phyloP scores from a whole-genome alignment of 2,888 invertebrate species.

The Hemicrepidius hirtus region DNA sequence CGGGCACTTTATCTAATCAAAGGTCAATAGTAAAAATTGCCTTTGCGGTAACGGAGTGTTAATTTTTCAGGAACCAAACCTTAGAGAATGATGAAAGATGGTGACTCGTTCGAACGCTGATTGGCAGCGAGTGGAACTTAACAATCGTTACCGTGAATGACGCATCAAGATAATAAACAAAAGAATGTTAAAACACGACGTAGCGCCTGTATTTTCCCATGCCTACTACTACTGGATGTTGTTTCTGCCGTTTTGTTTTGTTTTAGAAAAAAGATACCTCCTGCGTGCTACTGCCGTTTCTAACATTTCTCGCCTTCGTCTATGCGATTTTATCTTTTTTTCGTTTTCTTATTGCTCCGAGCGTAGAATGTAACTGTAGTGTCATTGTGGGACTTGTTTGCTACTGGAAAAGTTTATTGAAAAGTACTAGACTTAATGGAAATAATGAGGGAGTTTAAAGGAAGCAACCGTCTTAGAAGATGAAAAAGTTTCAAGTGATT shows the following conservation, averaged over 20 bases:
- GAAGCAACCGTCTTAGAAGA: neutral
- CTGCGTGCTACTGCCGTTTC: conserved; percentile 20
- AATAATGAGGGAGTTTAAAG: neutral
- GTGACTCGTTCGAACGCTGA: conserved; percentile 55
- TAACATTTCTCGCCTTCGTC: conserved; percentile 21
- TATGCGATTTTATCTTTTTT: conserved; percentile 29
- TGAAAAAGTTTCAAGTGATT: neutral
- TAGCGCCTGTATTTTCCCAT: conserved; percentile 66
- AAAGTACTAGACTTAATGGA: neutral
- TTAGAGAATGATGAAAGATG: conserved; percentile 34
- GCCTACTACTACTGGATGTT: conserved; percentile 56
- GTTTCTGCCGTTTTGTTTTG: conserved; percentile 42
- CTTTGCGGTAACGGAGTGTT: conserved; percentile 15
- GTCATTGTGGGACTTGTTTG: conserved; percentile 11
- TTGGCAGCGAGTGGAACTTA: conserved; percentile 59
- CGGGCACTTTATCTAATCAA: conserved; percentile 8
- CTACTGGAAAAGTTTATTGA: conserved; percentile 14
- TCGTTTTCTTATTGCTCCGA: neutral
- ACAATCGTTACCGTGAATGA: conserved; percentile 69
- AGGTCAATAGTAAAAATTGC: conserved; percentile 24
- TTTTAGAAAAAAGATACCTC: conserved; percentile 21
- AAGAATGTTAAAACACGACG: conserved; percentile 66
- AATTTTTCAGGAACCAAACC: conserved; percentile 30
- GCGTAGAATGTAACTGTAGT: conserved; percentile 20
- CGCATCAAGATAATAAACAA: conserved; percentile 70